Conservation (phyloP, 2,113 vertebrate species). For the Cisticola juncidis region DNA sequence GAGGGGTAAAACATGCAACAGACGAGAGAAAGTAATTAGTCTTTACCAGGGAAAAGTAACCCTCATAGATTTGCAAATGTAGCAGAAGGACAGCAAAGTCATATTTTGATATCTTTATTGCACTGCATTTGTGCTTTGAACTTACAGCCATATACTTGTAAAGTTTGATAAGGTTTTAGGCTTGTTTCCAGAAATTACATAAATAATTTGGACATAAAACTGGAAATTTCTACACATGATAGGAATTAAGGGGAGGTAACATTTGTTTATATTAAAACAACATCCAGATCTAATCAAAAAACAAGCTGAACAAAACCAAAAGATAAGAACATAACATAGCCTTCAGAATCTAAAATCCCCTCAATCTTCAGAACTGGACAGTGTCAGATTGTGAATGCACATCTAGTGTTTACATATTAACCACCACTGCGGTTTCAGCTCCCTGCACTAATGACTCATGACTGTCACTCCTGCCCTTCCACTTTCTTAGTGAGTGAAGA, state of each 20-base stretch:
- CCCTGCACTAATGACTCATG: neutral
- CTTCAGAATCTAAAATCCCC: neutral
- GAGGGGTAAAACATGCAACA: neutral
- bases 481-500: neutral
- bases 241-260: neutral
- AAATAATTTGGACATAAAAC: neutral
- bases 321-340: neutral
- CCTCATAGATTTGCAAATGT: neutral
- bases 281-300: neutral
- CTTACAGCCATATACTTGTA: neutral
- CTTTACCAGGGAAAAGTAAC: neutral
- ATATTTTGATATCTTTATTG: neutral
- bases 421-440: neutral
- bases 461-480: neutral
- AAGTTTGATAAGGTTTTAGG: neutral
- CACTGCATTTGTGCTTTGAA: neutral
- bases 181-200: neutral
- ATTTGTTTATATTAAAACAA: neutral
- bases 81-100: neutral
- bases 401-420: neutral
- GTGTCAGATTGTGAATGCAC: neutral
- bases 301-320: neutral
- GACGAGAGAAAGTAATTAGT: neutral
- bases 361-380: neutral
- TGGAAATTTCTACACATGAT: neutral